Evolutionary conservation across 2,888 invertebrate genomes (phyloP), one percentile per base, ranked within the genome.

Genomic region (Agelastica alni): DNA sequence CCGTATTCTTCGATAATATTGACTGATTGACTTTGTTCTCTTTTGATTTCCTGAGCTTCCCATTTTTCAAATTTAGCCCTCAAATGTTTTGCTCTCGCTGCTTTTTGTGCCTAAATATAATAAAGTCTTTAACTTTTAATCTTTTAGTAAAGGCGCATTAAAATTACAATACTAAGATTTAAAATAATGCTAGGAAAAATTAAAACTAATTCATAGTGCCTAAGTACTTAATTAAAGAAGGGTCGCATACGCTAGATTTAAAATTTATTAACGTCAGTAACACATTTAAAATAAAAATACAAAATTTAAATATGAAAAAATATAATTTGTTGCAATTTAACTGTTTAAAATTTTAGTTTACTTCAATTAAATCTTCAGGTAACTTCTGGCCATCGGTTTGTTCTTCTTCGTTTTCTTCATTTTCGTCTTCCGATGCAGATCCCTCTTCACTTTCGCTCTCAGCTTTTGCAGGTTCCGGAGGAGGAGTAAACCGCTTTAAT

Each of bases 41-140:
- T 80, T 57, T 79, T 80, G 12, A 83, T 82, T 73, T 87, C 88
- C 41, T 82, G 80, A 1, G 85, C 83, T 70, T 88, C 87, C 93
- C 93, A 93, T 70, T 88, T 83, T 77, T 95, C 94, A 78, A 94
- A 95, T 73, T 93, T 91, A 58, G 87, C 91, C 65, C 91, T 84
- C 70, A 95, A 80, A 60, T 89, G 87, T 75, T 88, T 91, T 13
- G 94, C 93, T 62, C 91, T 85, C 0, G 91, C 93, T 0, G 90
- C 82, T 63, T 85, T 85, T 67, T 88, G 87, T 4, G 89, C 88
- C 84, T 85, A 7, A 44, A 32, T 7, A 49, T 4, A 31, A 36
- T 31, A 16, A 22, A n/a, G n/a, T n/a, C n/a, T n/a, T n/a, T n/a
- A n/a, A n/a, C n/a, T n/a, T n/a, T n/a, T n/a, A n/a, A n/a, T n/a